Evolutionary conservation across 2,888 invertebrate species (phyloP), one percentile per base, ranked within the genome.

Genomic region (Meiosimyza decipiens): DNA sequence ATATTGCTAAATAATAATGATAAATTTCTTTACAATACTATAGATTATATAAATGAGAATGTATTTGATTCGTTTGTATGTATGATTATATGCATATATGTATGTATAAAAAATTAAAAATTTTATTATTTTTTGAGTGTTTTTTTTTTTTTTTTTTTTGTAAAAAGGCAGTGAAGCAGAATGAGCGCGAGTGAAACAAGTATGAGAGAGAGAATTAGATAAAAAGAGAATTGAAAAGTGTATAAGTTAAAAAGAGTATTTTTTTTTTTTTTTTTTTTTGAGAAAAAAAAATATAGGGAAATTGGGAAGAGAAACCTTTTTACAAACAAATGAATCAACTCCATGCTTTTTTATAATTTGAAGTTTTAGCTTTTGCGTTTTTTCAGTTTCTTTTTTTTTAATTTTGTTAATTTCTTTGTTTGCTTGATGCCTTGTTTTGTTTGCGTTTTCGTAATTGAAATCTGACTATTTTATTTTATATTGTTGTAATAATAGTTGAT

Each of bases 391-490:
- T 49, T 18, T 16, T 15, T 49, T 63, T 15, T 49, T 63, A 22
- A n/a, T 54, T 28, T 55, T 40, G 1, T 40, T 40, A 9, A 40
- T 40, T 40, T 40, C 40, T 40, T 40, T 40, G 9, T 40, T 40
- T 40, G 40, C 40, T 40, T 40, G 40, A 40, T 40, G 40, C 40
- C 40, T 40, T 40, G 40, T 40, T 40, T 40, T 40, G 40, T 40
- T 71, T 71, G 55, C 28, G 18, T 18, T 18, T 71, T 64, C 49
- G 55, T 64, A 22, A 71, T 63, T 71, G 51, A 71, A 63, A 55
- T 62, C 40, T 62, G 47, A 40, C 22, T 71, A 57, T 50, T 68
- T 59, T 65, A 16, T 51, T 66, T 55, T 13, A 63, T 54, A 54
- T 63, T 22, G 59, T 60, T 60, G 59, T 60, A 28, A 33, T 60